Base-by-base conservation (phyloP, 2,888 invertebrate species). In the Euzophera pinguis region DNA sequence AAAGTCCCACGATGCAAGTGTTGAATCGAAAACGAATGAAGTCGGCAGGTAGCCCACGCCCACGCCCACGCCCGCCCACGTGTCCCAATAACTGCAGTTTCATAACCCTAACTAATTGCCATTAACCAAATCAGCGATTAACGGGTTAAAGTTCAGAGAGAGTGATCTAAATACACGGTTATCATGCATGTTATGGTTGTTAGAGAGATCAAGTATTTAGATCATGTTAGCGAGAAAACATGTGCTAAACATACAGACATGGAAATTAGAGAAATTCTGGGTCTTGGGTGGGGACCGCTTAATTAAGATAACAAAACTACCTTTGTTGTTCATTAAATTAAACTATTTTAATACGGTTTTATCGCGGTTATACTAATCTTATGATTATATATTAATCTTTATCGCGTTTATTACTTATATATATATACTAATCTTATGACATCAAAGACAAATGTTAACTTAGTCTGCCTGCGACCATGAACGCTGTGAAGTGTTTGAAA, bases 21-120 rank as follows among this genome's bases (percentile, higher is more conserved):
- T 38, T 16, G 12, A 17, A 48, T 39, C 39, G 29, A 50, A 49
- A 37, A 13, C 43, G 51, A 9, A 35, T 22, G 22, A 5, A 3
- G 16, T 32, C 14, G 13, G 49, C 49, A 50, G 49, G 50, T 50
- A 32, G 42, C 43, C 32, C 32, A 32, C 32, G 34, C 49, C 60
- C 39, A 39, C 39, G 52, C 66, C 66, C 61, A 64, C 64, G 59
- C 59, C 50, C 61, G 57, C 60, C 52, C 52, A 53, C 51, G 55
- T 54, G 55, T 54, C 61, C 54, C 53, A 58, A 54, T 53, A 37
- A 55, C 52, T 45, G 34, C 45, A 6, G 51, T 56, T 57, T 55
- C 56, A 53, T 55, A 53, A 59, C 54, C 49, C 50, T 47, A 41
- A 45, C 51, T 56, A 53, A 53, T 53, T 53, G 45, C 37, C 32